phyloP scores from a whole-genome alignment of 2,797 vertebrate species.

The Dallia pectoralis region DNA sequence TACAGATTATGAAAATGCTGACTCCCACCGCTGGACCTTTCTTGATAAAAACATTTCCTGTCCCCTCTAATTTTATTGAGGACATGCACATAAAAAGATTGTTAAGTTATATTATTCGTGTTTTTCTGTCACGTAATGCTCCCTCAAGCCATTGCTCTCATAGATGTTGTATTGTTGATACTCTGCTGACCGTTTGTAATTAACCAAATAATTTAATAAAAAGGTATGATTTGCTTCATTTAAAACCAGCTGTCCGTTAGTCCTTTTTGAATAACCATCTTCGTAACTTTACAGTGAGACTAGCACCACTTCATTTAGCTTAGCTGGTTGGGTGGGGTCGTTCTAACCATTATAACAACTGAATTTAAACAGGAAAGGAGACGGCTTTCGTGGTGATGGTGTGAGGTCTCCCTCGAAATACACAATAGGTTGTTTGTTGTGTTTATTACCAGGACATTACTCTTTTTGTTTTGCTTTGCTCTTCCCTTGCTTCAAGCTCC shows the following conservation, averaged over 20 bases:
- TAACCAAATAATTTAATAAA: neutral
- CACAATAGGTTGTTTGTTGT: neutral
- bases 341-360: neutral
- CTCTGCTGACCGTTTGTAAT: neutral
- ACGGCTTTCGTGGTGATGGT: neutral
- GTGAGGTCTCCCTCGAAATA: too few species aligned
- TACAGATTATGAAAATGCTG: constrained; percentile 68
- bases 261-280: neutral
- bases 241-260: neutral
- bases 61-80: neutral
- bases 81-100: neutral
- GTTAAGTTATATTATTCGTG: neutral
- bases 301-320: constrained; percentile 55
- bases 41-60: neutral
- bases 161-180: neutral
- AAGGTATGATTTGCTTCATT: neutral
- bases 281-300: neutral
- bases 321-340: neutral
- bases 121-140: neutral
- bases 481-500: neutral
- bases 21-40: neutral
- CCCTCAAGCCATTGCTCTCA: neutral
- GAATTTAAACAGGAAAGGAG: neutral
- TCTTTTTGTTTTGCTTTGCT: neutral
- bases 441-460: neutral